These are phyloP conservation scores for Drosophila silvestris DNA, from an alignment of 2,888 invertebrate genomes.

Conservation along the genomic window DNA sequence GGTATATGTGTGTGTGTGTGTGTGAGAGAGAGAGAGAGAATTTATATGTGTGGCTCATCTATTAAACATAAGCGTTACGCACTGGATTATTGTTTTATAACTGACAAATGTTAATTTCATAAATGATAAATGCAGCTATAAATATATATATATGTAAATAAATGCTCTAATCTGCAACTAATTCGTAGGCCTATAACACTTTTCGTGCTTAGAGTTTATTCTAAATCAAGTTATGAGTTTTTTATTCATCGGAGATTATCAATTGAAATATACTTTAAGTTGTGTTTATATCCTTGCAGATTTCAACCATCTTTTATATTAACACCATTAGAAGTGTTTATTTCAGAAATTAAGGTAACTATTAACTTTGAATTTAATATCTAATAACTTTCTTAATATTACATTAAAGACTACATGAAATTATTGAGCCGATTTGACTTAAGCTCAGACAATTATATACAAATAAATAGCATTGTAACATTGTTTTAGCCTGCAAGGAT, in stretches of 20 bases:
- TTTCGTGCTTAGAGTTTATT: neutral
- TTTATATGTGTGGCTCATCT: conserved; percentile 16
- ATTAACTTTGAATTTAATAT: neutral
- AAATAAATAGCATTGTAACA: neutral
- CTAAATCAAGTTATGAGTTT: conserved; percentile 13
- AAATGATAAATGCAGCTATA: conserved; percentile 33
- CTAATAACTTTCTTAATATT: neutral
- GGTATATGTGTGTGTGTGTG: conserved; percentile 3
- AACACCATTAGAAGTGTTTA: neutral
- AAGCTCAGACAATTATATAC: neutral
- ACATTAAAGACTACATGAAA: neutral
- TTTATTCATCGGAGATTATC: neutral
- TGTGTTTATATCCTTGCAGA: conserved; percentile 4
- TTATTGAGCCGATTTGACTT: neutral
- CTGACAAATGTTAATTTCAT: conserved; percentile 27
- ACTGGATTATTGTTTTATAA: conserved; percentile 33
- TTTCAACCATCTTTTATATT: neutral
- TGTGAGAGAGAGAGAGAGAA: neutral
- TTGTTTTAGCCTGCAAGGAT: conserved; percentile 9
- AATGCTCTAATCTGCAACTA: conserved; percentile 20
- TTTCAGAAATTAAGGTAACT: neutral
- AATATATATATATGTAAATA: neutral
- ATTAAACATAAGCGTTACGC: conserved; percentile 21
- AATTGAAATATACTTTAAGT: neutral
- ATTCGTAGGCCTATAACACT: conserved; percentile 7